A percentile compares a stretch with the other conserved stretches of the same genome.
Conservation (phyloP, 2,113 vertebrate genomes). For the Trichechus manatus region DNA sequence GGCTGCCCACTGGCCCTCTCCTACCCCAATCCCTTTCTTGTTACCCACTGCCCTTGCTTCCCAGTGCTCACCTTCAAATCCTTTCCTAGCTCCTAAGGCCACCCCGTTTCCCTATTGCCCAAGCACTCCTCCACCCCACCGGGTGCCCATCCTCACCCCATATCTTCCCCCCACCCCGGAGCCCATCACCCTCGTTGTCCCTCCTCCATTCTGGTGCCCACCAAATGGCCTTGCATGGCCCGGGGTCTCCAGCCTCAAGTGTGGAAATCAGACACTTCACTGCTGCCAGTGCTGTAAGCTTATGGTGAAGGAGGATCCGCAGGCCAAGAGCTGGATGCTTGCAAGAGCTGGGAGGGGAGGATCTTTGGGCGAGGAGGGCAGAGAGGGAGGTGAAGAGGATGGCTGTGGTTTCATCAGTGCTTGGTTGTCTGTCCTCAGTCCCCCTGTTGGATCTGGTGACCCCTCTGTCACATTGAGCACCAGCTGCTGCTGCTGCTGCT, state of each 20-base stretch:
- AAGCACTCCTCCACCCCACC: constrained; percentile 88
- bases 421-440: too few species aligned
- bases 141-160: constrained; percentile 92
- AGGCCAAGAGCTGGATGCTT: neutral
- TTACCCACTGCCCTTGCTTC: neutral
- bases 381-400: neutral
- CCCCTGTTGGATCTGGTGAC: too few species aligned
- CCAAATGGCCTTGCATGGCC: constrained; percentile 82
- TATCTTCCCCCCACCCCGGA: neutral
- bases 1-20: neutral
- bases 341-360: neutral
- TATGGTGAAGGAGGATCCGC: neutral
- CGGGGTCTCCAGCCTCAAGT: constrained; percentile 85
- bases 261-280: neutral
- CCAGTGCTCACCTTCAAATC: neutral
- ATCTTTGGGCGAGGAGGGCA: neutral
- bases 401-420: neutral
- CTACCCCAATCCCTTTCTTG: neutral
- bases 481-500: too few species aligned
- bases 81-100: neutral
- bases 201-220: neutral
- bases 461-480: too few species aligned
- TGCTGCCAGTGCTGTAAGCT: neutral
- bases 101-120: neutral
- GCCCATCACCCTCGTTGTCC: neutral